phyloP scores from a whole-genome alignment of 1,140 invertebrate species.

The Drosophila yakuba region DNA sequence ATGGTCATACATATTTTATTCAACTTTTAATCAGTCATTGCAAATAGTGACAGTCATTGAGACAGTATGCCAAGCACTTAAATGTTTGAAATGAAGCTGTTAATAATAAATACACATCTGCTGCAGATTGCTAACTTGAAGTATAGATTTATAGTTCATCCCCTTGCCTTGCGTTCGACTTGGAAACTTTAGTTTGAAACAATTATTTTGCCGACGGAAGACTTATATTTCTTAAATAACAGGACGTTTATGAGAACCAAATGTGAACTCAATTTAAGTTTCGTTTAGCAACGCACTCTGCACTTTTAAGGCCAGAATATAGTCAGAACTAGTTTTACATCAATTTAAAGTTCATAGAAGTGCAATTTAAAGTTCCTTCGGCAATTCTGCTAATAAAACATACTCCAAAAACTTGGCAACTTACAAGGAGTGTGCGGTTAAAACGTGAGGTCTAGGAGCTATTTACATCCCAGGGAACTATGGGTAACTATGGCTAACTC shows the following conservation, averaged over 20 bases:
- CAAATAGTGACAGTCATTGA: background rate
- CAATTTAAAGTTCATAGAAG: slow-evolving; percentile 23
- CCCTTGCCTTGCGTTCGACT: too few relatives aligned
- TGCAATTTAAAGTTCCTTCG: slow-evolving; percentile 15
- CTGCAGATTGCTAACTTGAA: too few relatives aligned
- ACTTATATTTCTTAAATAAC: background rate
- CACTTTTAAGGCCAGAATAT: slow-evolving; percentile 1
- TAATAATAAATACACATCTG: background rate
- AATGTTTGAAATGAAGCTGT: background rate
- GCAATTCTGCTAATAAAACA: slow-evolving; percentile 12
- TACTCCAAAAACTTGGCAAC: slow-evolving; percentile 11
- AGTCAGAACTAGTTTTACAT: slow-evolving; percentile 12
- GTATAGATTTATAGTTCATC: too few relatives aligned
- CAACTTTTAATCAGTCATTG: background rate
- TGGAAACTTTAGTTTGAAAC: too few relatives aligned
- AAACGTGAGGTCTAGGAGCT: slow-evolving; percentile 13
- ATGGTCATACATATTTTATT: background rate
- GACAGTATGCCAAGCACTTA: background rate
- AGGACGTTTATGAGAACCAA: background rate
- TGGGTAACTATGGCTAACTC: background rate
- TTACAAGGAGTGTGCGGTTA: background rate
- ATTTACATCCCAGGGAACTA: background rate
- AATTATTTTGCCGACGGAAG: background rate
- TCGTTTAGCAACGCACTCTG: background rate
- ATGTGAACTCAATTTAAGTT: background rate